Evolutionary conservation across 2,888 invertebrate species (phyloP).

Genomic region (Acronicta leporina): DNA sequence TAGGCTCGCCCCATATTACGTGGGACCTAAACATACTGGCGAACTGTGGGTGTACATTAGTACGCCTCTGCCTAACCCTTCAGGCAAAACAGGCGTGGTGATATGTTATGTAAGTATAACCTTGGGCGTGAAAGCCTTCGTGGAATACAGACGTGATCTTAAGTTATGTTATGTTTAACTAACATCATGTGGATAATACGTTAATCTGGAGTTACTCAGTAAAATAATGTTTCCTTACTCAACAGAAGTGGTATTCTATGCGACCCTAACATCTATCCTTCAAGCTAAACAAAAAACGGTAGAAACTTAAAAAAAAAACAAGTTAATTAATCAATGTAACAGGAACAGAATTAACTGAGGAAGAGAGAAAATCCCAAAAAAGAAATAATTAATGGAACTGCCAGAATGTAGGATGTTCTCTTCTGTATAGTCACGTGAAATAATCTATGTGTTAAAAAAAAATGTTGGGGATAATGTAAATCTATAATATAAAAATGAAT

Average conservation of each 20-base stretch:
- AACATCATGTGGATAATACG: neutral
- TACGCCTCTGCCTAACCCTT: too few species aligned
- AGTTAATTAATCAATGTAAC: slow-evolving; percentile 67
- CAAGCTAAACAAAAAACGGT: slow-evolving; percentile 33
- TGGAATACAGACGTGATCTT: too few species aligned
- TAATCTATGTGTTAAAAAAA: too few species aligned
- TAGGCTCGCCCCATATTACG: too few species aligned
- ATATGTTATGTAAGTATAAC: too few species aligned
- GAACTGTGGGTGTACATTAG: too few species aligned
- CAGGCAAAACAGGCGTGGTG: too few species aligned
- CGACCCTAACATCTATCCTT: slow-evolving; percentile 46
- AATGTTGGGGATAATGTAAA: too few species aligned
- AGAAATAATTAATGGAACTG: slow-evolving; percentile 29
- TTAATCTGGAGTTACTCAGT: slow-evolving; percentile 5
- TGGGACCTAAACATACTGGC: too few species aligned
- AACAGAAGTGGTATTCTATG: slow-evolving; percentile 27
- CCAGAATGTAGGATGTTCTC: neutral
- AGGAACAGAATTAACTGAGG: slow-evolving; percentile 51
- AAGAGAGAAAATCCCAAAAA: slow-evolving; percentile 48
- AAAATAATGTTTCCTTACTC: slow-evolving; percentile 7
- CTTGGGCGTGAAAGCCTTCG: too few species aligned
- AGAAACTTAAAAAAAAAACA: slow-evolving; percentile 55
- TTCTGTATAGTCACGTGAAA: neutral
- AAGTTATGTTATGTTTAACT: neutral
- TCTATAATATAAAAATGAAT: too few species aligned